phyloP scores from a whole-genome alignment of 2,888 invertebrate genomes.

The Sepiola atlantica region DNA sequence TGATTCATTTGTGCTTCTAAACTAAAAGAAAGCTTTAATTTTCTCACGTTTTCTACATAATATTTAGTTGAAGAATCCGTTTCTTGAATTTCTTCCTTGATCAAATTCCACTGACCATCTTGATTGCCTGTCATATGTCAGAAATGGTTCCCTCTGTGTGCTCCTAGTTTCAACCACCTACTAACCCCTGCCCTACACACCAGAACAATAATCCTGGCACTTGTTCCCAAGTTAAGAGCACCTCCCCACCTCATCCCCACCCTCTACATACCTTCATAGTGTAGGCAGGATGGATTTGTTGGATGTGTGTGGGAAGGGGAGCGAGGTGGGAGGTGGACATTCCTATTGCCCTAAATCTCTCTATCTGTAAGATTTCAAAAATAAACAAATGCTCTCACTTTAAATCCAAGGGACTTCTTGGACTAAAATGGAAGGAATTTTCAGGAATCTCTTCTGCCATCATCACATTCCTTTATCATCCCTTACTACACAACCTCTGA shows the following conservation, averaged over 20 bases:
- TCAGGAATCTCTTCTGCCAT: not conserved
- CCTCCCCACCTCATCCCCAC: not conserved
- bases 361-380: not conserved
- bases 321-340: not conserved
- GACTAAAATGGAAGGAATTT: not conserved
- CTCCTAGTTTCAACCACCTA: not conserved
- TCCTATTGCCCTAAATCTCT: not conserved
- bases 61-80: not conserved
- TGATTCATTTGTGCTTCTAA: too few relatives aligned
- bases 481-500: not conserved
- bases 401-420: not conserved
- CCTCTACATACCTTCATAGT: too few relatives aligned
- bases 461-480: not conserved
- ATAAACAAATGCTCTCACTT: not conserved
- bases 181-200: not conserved
- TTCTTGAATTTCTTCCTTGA: not conserved
- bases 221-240: not conserved
- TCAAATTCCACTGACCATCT: not conserved
- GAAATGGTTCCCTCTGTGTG: not conserved
- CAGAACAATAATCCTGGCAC: not conserved
- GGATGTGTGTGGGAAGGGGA: not conserved
- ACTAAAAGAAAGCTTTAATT: too few relatives aligned
- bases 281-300: too few relatives aligned
- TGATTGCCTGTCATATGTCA: constrained; percentile 16
- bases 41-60: not conserved